These are phyloP conservation scores for Perognathus longimembris DNA, from an alignment of 2,113 vertebrate species.

Conservation along the genomic window DNA sequence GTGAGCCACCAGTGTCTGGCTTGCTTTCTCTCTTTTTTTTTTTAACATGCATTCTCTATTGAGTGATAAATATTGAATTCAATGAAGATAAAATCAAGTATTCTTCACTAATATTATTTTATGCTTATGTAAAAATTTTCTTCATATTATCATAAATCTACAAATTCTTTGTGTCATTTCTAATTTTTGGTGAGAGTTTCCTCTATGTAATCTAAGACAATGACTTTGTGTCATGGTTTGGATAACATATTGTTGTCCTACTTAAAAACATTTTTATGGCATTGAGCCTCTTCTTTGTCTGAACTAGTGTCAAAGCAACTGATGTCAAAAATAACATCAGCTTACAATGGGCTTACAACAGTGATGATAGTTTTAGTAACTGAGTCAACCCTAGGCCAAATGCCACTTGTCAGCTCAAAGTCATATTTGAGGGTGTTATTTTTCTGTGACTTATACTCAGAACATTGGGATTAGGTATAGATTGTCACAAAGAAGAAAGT, in stretches of 20 bases:
- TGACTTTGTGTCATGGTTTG: slow-evolving; percentile 13
- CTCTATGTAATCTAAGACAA: background rate
- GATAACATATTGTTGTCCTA: slow-evolving; percentile 5
- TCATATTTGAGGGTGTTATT: slow-evolving; percentile 69
- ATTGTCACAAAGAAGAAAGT: slow-evolving; percentile 66
- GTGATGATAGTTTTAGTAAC: slow-evolving; percentile 75
- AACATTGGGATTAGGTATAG: slow-evolving; percentile 22
- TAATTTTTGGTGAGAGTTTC: background rate
- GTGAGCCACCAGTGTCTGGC: too few species aligned
- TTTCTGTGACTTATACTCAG: slow-evolving; percentile 52
- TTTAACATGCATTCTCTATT: background rate
- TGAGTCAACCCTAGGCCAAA: slow-evolving; percentile 74
- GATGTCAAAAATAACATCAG: slow-evolving; percentile 76
- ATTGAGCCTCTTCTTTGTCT: slow-evolving; percentile 55
- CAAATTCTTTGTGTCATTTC: background rate
- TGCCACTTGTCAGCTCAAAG: slow-evolving; percentile 66
- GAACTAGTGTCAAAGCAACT: slow-evolving; percentile 66
- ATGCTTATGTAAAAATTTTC: background rate
- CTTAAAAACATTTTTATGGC: slow-evolving; percentile 49
- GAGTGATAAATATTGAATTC: background rate
- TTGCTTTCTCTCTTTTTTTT: background rate
- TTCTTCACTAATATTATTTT: slow-evolving; percentile 20
- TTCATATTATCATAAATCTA: background rate
- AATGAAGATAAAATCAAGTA: slow-evolving; percentile 7
- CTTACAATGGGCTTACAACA: slow-evolving; percentile 71